Base-by-base conservation (phyloP, 1,140 invertebrate genomes). In the Papilio helenus region DNA sequence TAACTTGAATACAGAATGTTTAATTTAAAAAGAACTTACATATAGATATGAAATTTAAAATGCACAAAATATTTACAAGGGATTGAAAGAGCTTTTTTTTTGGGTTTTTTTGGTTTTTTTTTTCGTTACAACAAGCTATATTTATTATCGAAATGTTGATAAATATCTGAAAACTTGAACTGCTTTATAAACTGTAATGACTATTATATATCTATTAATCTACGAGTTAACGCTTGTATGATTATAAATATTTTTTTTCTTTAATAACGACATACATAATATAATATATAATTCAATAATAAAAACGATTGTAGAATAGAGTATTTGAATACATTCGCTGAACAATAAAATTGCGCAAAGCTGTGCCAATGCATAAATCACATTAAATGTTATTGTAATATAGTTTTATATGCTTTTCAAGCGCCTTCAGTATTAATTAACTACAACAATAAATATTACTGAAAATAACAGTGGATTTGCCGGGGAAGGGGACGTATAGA, bases 121-220 rank as follows among this genome's bases (percentile, higher is more conserved):
- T 10, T 58, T 61, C 1, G 4, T 16, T 29, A 68, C 61, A 34
- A 68, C 14, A 68, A 68, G 61, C 61, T 29, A 29, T 12, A 68
- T 68, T 34, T 7, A 20, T n/a, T 68, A 29, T 29, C 16, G 26
- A 68, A 61, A 61, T 58, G n/a, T 61, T 26, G 20, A 29, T 68
- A 68, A 68, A 68, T 34, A 68, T 68, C 26, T 68, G 61, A 68
- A 68, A 68, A 29, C 14, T 68, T 68, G 5, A 68, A 68, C 61
- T 26, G 61, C 14, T 34, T 16, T 16, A 68, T 68, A 68, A 34
- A 68, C 61, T 68, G 29, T 26, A 61, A 14, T 68, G 20, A 39
- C 5, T 39, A 39, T 68, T 18, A 29, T 34, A 68, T 26, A 61
- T 58, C 23, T 58, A 9, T 61, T 7, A 8, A 61, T 68, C 23